Percentiles rank a stretch among this genome's conserved stretches.
Conservation (phyloP, 2,888 invertebrate genomes). For the Clistopyga incitator region DNA sequence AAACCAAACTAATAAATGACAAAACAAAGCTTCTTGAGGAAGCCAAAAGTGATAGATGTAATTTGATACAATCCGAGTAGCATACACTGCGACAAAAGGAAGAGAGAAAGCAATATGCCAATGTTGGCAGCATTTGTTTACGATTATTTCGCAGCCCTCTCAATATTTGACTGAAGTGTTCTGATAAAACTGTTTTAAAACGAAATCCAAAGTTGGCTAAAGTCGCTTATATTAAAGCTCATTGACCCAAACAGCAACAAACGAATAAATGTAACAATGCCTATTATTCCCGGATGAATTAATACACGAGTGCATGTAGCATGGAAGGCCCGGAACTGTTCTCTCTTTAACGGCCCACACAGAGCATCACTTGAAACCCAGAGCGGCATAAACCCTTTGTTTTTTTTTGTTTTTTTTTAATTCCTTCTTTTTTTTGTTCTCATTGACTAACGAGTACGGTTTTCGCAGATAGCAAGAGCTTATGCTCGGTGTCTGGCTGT, state of each 20-base stretch:
- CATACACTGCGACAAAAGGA: too few species aligned
- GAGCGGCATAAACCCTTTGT: background rate
- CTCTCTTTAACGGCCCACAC: background rate
- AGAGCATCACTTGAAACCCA: background rate
- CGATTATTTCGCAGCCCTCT: too few species aligned
- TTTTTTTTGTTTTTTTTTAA: background rate
- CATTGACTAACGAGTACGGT: slow-evolving; percentile 18
- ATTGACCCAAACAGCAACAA: background rate
- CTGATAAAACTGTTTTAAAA: too few species aligned
- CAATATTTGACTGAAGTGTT: too few species aligned
- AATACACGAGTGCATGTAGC: background rate
- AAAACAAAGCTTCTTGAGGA: too few species aligned
- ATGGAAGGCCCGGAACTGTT: background rate
- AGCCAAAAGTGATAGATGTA: too few species aligned
- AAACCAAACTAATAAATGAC: too few species aligned
- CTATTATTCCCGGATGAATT: background rate
- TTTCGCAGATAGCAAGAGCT: slow-evolving; percentile 1
- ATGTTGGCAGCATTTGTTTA: too few species aligned
- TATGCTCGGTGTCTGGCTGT: background rate
- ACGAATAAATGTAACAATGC: slow-evolving; percentile 4
- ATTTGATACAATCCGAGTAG: too few species aligned
- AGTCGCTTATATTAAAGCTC: background rate
- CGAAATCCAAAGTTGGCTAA: too few species aligned
- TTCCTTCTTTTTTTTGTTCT: background rate
- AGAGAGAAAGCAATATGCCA: too few species aligned